Evolutionary conservation across 2,888 invertebrate species (phyloP), one percentile per base, ranked within the genome.

Genomic region (Oligia strigilis): DNA sequence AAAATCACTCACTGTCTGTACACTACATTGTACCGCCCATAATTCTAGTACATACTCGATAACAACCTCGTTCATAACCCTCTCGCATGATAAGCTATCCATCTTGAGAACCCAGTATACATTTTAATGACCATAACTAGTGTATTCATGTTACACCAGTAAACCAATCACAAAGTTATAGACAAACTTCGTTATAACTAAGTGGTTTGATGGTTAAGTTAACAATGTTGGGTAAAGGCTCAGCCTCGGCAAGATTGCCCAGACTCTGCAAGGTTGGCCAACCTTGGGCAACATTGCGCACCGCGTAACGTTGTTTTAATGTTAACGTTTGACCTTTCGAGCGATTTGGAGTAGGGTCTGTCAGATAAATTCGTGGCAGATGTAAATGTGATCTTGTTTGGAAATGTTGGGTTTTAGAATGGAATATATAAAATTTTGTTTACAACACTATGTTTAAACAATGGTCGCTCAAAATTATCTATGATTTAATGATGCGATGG

Each of bases 141-240:
- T 43, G 49, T 49, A 83, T 70, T 76, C 29, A 72, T 55, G 71
- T 85, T 62, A 72, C 60, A 62, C 43, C n/a, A 40, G 52, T 52
- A 78, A 84, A 81, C 58, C 77, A 78, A 84, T 80, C 52, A 67
- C 52, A 72, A 77, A 83, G 71, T 87, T 76, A 74, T 58, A 60
- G 36, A 23, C n/a, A 81, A 89, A 88, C 81, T 83, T 83, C 55
- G 86, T 85, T 81, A 80, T 73, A 66, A 40, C 67, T 72, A 78
- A 82, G 82, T 75, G 75, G 85, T 78, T 80, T 4, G 77, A 72
- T 82, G 73, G 83, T 85, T 83, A 75, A 70, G 73, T 58, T 81
- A 81, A 87, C 77, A 81, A 70, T 43, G 62, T 84, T 74, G 43
- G 14, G 40, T 70, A 58, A 60, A 19, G 52, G n/a, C 40, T 5